A percentile compares a stretch with the other conserved stretches of the same genome.
Conservation (phyloP, 2,888 invertebrate species). For the Ichneumon xanthorius region DNA sequence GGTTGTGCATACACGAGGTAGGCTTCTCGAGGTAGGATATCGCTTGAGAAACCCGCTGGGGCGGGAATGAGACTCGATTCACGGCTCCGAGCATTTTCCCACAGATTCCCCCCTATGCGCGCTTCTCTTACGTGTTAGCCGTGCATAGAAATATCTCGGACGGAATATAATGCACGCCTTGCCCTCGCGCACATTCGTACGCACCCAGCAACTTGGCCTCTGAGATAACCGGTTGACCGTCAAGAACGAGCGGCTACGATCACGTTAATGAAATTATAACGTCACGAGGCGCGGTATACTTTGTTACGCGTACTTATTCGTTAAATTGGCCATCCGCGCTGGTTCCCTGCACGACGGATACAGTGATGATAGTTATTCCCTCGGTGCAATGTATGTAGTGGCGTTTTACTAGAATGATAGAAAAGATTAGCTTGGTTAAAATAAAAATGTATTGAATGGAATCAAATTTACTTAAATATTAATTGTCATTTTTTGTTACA, state of each 20-base stretch:
- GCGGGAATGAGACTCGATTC: conserved; percentile 69
- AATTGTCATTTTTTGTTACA: background rate
- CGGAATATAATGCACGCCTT: conserved; percentile 31
- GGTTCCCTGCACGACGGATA: background rate
- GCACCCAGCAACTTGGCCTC: conserved; percentile 25
- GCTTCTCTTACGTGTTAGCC: conserved; percentile 1
- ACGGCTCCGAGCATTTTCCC: conserved; percentile 66
- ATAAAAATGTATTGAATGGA: background rate
- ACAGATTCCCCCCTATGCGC: conserved; percentile 57
- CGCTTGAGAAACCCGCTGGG: conserved; percentile 41
- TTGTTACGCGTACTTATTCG: conserved; percentile 13
- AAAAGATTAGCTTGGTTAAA: background rate
- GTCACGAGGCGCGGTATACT: background rate
- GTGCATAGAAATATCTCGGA: conserved; percentile 10
- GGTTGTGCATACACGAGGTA: conserved; percentile 9
- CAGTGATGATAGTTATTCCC: background rate
- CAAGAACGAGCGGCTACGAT: conserved; percentile 16
- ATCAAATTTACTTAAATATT: background rate
- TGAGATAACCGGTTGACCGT: conserved; percentile 54
- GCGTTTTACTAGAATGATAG: background rate
- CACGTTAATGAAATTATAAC: conserved; percentile 15
- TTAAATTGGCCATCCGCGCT: background rate
- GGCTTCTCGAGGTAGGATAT: background rate
- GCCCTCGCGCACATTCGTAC: conserved; percentile 1
- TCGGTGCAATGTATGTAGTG: background rate